Percentiles rank a stretch among this genome's conserved stretches.
phyloP scores from a whole-genome alignment of 2,797 vertebrate genomes.

The Melanotaenia pygmaea region DNA sequence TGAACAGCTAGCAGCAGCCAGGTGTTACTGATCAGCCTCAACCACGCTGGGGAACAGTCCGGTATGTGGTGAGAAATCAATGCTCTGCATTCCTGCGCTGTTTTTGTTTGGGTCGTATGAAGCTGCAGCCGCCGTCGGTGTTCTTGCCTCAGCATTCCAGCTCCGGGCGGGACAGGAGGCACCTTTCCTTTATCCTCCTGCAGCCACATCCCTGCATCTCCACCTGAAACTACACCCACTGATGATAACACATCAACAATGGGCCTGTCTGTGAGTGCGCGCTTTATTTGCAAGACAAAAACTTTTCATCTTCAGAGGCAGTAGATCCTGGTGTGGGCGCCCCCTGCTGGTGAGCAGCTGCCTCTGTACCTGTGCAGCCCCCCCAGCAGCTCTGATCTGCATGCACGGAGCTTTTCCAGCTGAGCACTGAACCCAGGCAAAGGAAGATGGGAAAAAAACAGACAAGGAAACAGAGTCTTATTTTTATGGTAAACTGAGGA shows the following conservation, averaged over 20 bases:
- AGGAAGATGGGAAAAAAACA: slow-evolving; percentile 7
- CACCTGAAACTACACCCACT: slow-evolving; percentile 62
- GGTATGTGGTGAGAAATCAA: slow-evolving; percentile 41
- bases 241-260: slow-evolving; percentile 66
- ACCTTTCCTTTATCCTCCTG: slow-evolving; percentile 28
- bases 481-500: slow-evolving; percentile 80
- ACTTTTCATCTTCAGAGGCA: slow-evolving; percentile 47
- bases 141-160: slow-evolving; percentile 27
- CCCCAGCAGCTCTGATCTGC: slow-evolving; percentile 51
- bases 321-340: slow-evolving; percentile 34
- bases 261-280: slow-evolving; percentile 44
- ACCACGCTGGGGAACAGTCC: slow-evolving; percentile 19
- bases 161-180: background rate
- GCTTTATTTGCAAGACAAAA: slow-evolving; percentile 78
- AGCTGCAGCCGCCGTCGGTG: slow-evolving; percentile 9
- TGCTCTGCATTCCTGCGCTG: slow-evolving; percentile 36
- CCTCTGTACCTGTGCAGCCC: slow-evolving; percentile 53
- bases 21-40: slow-evolving; percentile 41
- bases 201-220: slow-evolving; percentile 46
- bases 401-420: slow-evolving; percentile 59
- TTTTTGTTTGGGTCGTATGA: slow-evolving; percentile 15
- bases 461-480: slow-evolving; percentile 70
- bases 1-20: slow-evolving; percentile 19
- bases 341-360: slow-evolving; percentile 46
- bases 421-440: slow-evolving; percentile 64